A percentile compares a stretch with the other conserved stretches of the same genome.
Evolutionary conservation across 2,888 invertebrate species (phyloP).

Genomic region (Microdon myrmicae): DNA sequence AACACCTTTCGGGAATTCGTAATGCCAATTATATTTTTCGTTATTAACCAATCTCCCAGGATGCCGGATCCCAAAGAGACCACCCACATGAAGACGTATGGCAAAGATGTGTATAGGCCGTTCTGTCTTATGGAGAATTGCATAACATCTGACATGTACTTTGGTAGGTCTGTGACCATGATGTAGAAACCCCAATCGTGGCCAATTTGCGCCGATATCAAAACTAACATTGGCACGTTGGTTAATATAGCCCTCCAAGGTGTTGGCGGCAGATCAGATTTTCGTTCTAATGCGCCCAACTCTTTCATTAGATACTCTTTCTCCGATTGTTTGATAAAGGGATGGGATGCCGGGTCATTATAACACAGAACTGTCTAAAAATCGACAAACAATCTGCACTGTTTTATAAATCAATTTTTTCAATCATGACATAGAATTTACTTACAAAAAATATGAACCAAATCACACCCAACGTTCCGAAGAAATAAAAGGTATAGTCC

Average conservation of each 20-base stretch:
- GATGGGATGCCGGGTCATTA: constrained; percentile 78
- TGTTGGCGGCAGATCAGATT: constrained; percentile 71
- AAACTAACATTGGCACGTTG: constrained; percentile 77
- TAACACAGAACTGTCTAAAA: constrained; percentile 72
- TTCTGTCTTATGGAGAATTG: constrained; percentile 72
- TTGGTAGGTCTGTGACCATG: constrained; percentile 74
- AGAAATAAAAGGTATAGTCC: constrained; percentile 83
- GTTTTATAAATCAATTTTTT: not conserved
- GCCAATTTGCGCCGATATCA: constrained; percentile 78
- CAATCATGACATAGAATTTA: constrained; percentile 13
- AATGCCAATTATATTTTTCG: constrained; percentile 69
- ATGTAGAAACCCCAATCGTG: constrained; percentile 77
- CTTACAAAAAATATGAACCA: constrained; percentile 79
- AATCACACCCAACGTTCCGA: constrained; percentile 78
- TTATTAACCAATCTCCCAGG: constrained; percentile 76
- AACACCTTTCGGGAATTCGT: constrained; percentile 68
- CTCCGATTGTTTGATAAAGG: constrained; percentile 78
- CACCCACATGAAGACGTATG: constrained; percentile 73
- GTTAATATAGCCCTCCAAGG: constrained; percentile 79
- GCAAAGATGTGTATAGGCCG: constrained; percentile 72
- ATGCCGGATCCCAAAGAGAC: constrained; percentile 72
- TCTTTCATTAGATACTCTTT: constrained; percentile 75
- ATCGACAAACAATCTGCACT: not conserved
- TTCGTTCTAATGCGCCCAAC: constrained; percentile 70
- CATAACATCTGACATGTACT: constrained; percentile 73